A percentile compares a stretch with the other conserved stretches of the same genome.
Conservation (phyloP, 2,888 invertebrate species). For the Microplitis deprimator region DNA sequence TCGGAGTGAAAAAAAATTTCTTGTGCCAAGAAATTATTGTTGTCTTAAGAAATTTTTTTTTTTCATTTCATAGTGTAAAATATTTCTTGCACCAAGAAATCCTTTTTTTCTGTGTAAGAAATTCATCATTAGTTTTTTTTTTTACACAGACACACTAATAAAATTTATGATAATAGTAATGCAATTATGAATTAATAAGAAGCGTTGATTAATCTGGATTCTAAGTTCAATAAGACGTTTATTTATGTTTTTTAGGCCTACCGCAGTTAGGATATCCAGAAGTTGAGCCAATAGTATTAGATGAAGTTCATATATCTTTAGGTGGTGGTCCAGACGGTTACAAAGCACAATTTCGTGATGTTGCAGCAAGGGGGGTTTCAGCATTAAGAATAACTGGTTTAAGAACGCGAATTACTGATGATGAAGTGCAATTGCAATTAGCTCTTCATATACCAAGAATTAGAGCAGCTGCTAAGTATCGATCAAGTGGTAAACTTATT, state of each 20-base stretch:
- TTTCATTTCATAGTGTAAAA: no score
- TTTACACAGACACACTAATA: no score
- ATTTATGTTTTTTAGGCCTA: slow-evolving; percentile 57
- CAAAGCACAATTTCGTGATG: slow-evolving; percentile 84
- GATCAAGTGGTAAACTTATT: slow-evolving; percentile 85
- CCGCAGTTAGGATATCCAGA: slow-evolving; percentile 66
- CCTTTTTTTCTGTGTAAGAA: no score
- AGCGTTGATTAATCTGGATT: background rate
- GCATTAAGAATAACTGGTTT: slow-evolving; percentile 85
- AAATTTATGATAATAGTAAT: no score
- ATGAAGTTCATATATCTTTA: slow-evolving; percentile 85
- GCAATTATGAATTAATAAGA: no score
- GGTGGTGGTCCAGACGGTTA: slow-evolving; percentile 89
- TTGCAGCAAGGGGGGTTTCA: slow-evolving; percentile 86
- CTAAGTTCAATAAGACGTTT: background rate
- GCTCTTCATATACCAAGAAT: slow-evolving; percentile 86
- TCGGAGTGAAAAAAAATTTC: no score
- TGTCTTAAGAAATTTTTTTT: no score
- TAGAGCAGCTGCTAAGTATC: slow-evolving; percentile 83
- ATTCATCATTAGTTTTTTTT: no score
- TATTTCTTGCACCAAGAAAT: no score
- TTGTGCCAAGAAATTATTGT: no score
- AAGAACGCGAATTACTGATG: slow-evolving; percentile 75
- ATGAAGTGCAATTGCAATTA: slow-evolving; percentile 86
- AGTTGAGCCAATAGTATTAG: slow-evolving; percentile 86